A percentile compares a stretch with the other conserved stretches of the same genome.
These are phyloP conservation scores for Parotocinclus haroldoi DNA, from an alignment of 2,797 vertebrate species.

Conservation along the genomic window DNA sequence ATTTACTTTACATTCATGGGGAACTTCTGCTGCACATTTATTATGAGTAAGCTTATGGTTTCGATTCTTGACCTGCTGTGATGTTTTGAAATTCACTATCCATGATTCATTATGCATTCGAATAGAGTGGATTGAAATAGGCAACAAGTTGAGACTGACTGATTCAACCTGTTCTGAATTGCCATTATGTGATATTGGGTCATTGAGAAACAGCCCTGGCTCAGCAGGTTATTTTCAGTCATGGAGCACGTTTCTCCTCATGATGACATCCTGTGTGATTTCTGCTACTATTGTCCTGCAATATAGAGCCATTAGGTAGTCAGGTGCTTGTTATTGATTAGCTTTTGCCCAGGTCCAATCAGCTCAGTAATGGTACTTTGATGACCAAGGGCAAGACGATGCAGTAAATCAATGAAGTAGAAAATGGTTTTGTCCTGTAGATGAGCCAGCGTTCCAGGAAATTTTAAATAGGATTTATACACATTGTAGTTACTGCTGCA, in stretches of 20 bases:
- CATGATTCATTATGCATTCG: neutral
- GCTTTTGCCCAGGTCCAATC: neutral
- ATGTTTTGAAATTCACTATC: too few relatives aligned
- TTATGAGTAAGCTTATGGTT: conserved; percentile 5
- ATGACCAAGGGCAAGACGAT: conserved; percentile 2
- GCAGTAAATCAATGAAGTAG: conserved; percentile 6
- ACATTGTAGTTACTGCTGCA: too few relatives aligned
- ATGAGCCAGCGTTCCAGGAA: too few relatives aligned
- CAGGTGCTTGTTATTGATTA: conserved; percentile 18
- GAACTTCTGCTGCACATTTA: conserved; percentile 10
- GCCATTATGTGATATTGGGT: neutral
- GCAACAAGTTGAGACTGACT: conserved; percentile 8
- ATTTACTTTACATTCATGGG: conserved; percentile 19
- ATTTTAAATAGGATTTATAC: too few relatives aligned
- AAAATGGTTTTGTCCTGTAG: too few relatives aligned
- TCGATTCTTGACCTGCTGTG: neutral
- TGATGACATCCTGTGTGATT: neutral
- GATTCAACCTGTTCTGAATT: conserved; percentile 4
- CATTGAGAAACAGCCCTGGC: neutral
- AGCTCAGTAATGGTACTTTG: conserved; percentile 14
- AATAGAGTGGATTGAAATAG: neutral
- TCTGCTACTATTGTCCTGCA: conserved; percentile 5
- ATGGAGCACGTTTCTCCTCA: neutral
- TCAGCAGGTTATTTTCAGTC: neutral
- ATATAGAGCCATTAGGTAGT: conserved; percentile 16